Base-by-base conservation (phyloP, 2,888 invertebrate genomes). In the Trichopria drosophilae region DNA sequence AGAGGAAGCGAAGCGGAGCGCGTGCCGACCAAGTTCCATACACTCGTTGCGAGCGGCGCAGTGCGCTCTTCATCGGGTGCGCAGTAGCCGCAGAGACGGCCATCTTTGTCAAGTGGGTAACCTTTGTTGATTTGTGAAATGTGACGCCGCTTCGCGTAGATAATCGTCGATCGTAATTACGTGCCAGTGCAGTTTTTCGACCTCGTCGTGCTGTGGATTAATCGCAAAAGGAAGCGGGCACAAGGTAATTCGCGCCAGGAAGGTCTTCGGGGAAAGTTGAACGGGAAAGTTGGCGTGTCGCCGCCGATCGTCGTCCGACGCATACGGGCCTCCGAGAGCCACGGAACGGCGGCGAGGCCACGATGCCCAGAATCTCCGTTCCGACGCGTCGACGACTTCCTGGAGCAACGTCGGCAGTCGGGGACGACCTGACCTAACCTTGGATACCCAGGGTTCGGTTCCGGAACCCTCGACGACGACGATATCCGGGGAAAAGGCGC, bases 61-160 rank as follows among this genome's bases (percentile, higher is more conserved):
- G 56, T 62, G 51, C 60, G 61, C 62, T 63, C 64, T 62, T 64
- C 62, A 63, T 59, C 62, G 66, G 63, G 58, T 64, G 67, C 67
- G 64, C 67, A 57, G 59, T 60, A 51, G 39, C 13, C 36, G 13
- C 18, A 36, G 23, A 28, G 22, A 37, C 67, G 66, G 75, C 76
- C 76, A 75, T 76, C 74, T 76, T 73, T 73, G 71, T 73, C 69
- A 72, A 75, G 71, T 75, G 69, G 72, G 72, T 73, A 73, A 73
- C 73, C 73, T 74, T 75, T 75, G 75, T 76, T 76, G 75, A 75
- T 75, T 72, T 71, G 68, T 73, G 73, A 73, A 73, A 71, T 75
- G 73, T 72, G 73, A 75, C 73, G 60, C 58, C 57, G 57, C 55
- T 53, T 37, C 28, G 57, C 45, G 54, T 58, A 62, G 63, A 66